A percentile compares a stretch with the other conserved stretches of the same genome.
Conservation (phyloP, 2,888 invertebrate genomes). For the Calliphora vomitoria region DNA sequence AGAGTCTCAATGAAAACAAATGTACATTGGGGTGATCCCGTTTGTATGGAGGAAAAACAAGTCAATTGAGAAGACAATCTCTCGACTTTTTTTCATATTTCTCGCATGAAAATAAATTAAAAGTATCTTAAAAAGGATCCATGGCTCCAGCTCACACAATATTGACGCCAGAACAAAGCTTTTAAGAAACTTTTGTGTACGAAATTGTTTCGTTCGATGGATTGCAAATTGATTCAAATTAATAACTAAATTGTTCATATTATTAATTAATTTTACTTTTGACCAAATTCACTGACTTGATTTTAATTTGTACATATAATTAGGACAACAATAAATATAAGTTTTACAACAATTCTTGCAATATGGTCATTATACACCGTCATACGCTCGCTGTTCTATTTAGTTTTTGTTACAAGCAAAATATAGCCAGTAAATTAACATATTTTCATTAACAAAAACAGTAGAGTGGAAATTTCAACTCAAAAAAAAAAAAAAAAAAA, state of each 20-base stretch:
- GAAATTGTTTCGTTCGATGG: too few species aligned
- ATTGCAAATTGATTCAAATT: too few species aligned
- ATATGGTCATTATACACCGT: not conserved
- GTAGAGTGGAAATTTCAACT: constrained; percentile 33
- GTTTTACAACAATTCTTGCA: not conserved
- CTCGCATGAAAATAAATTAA: too few species aligned
- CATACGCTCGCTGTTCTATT: not conserved
- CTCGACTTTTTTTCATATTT: too few species aligned
- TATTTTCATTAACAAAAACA: constrained; percentile 51
- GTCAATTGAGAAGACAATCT: too few species aligned
- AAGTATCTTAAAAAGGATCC: too few species aligned
- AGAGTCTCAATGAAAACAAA: too few species aligned
- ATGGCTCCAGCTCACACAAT: too few species aligned
- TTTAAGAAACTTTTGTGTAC: too few species aligned
- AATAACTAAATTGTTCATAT: not conserved
- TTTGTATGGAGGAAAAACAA: too few species aligned
- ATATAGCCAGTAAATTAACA: constrained; percentile 27
- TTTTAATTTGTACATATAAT: constrained; percentile 13
- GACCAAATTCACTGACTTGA: not conserved
- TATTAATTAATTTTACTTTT: not conserved
- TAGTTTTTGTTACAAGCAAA: not conserved
- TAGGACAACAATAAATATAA: not conserved
- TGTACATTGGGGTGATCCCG: too few species aligned
- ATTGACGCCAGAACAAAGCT: too few species aligned
- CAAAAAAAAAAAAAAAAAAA: not conserved